Percentiles rank a stretch among this genome's conserved stretches.
Evolutionary conservation across 92 coral and sea anemone species (phyloP).

Genomic region (Porites evermanni): DNA sequence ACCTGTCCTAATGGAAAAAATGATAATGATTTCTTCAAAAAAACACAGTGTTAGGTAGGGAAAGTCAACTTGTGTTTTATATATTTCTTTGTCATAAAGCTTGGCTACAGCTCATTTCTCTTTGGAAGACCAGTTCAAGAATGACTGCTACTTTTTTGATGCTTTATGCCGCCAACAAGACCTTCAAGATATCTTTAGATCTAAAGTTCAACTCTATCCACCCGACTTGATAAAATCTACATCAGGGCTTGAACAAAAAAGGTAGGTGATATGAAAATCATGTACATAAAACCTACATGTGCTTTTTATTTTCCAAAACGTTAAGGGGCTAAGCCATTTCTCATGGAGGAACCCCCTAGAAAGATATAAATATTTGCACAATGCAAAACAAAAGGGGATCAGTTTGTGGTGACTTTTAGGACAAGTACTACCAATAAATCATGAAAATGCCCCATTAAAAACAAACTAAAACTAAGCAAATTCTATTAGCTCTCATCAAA

Average conservation of each 20-base stretch:
- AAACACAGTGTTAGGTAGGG: too few relatives aligned
- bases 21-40: too few relatives aligned
- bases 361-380: too few relatives aligned
- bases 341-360: too few relatives aligned
- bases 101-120: conserved; percentile 15
- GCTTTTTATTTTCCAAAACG: neutral
- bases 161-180: conserved; percentile 90
- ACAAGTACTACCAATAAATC: too few relatives aligned
- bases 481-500: too few relatives aligned
- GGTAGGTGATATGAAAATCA: conserved; percentile 42
- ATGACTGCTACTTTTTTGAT: conserved; percentile 87
- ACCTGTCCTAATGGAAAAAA: too few relatives aligned
- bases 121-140: conserved; percentile 73
- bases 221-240: conserved; percentile 83
- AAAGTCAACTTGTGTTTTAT: too few relatives aligned
- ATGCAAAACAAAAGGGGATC: too few relatives aligned
- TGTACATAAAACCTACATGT: neutral
- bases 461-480: too few relatives aligned
- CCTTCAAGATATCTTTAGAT: conserved; percentile 84
- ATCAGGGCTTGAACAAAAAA: conserved; percentile 69
- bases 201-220: conserved; percentile 93
- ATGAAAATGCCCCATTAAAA: too few relatives aligned
- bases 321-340: neutral
- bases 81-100: neutral
- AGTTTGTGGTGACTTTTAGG: too few relatives aligned